Evolutionary conservation across 2,113 vertebrate species (phyloP).

Genomic region (Mola mola): DNA sequence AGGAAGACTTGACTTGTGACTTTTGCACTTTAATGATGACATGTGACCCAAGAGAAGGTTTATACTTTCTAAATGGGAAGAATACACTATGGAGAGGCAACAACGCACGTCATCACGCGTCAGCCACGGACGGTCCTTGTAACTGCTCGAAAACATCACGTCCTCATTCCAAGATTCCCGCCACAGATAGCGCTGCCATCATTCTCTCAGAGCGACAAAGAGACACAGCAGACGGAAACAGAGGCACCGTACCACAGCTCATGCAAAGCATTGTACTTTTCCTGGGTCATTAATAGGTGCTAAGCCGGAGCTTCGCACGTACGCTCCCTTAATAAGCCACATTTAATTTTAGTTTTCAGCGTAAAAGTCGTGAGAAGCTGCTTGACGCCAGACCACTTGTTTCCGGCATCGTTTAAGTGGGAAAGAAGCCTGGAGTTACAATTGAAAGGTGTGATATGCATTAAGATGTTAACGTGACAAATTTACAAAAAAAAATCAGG

Average conservation of each 20-base stretch:
- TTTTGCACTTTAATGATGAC: constrained; percentile 44
- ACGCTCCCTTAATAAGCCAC: no score
- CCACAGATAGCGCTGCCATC: constrained; percentile 20
- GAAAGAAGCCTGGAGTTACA: no score
- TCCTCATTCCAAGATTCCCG: constrained; percentile 38
- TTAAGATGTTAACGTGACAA: no score
- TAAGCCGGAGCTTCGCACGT: constrained; percentile 1
- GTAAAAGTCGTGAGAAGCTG: no score
- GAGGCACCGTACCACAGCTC: constrained; percentile 12
- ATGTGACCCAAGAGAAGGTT: constrained; percentile 9
- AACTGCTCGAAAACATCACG: constrained; percentile 19
- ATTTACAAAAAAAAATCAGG: no score
- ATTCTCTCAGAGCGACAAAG: neutral
- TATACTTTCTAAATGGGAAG: constrained; percentile 21
- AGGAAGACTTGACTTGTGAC: constrained; percentile 55
- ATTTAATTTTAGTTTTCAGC: no score
- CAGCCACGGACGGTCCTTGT: neutral
- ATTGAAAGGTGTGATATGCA: no score
- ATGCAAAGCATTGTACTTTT: constrained; percentile 66
- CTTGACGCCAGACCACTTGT: no score
- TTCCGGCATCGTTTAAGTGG: no score
- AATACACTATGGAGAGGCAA: constrained; percentile 5
- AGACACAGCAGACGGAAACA: neutral
- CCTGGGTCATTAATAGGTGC: constrained; percentile 29
- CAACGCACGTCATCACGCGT: constrained; percentile 4